phyloP scores from a whole-genome alignment of 2,888 invertebrate species.

The Brachylomia viminalis region DNA sequence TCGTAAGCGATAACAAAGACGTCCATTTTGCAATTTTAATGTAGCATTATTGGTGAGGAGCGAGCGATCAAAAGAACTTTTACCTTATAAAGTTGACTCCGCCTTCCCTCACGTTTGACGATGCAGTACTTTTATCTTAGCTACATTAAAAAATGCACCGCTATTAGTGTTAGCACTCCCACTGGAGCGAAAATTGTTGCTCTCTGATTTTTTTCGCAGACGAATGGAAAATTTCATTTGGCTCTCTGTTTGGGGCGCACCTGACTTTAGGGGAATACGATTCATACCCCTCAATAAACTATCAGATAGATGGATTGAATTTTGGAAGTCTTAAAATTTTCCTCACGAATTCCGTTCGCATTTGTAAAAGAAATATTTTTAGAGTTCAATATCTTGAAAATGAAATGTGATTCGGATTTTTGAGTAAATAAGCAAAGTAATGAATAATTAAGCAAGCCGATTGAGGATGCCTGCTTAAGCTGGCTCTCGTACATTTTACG shows the following conservation, averaged over 20 bases:
- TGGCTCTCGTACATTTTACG: conserved; percentile 19
- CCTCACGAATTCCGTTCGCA: background rate
- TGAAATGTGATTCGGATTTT: conserved; percentile 18
- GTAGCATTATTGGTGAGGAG: conserved; percentile 51
- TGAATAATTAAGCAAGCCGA: conserved; percentile 41
- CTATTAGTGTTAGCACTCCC: conserved; percentile 70
- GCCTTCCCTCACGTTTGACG: conserved; percentile 71
- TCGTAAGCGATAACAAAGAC: conserved; percentile 43
- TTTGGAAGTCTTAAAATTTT: conserved; percentile 27
- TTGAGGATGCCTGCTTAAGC: conserved; percentile 2
- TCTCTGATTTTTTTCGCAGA: conserved; percentile 66
- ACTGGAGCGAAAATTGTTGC: conserved; percentile 64
- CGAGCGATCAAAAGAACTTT: conserved; percentile 67
- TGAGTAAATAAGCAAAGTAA: conserved; percentile 32
- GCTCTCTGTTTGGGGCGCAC: conserved; percentile 57
- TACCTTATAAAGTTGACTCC: conserved; percentile 71
- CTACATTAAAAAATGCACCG: conserved; percentile 73
- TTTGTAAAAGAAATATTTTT: conserved; percentile 18
- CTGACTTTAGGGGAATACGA: conserved; percentile 38
- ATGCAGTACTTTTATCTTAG: conserved; percentile 74
- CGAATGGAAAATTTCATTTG: conserved; percentile 70
- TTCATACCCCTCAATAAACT: conserved; percentile 36
- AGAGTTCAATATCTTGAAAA: conserved; percentile 16
- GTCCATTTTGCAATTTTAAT: conserved; percentile 64
- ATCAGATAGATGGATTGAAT: conserved; percentile 41